These are phyloP conservation scores for Epinotia demarniana DNA, from an alignment of 2,888 invertebrate species.

Conservation along the genomic window DNA sequence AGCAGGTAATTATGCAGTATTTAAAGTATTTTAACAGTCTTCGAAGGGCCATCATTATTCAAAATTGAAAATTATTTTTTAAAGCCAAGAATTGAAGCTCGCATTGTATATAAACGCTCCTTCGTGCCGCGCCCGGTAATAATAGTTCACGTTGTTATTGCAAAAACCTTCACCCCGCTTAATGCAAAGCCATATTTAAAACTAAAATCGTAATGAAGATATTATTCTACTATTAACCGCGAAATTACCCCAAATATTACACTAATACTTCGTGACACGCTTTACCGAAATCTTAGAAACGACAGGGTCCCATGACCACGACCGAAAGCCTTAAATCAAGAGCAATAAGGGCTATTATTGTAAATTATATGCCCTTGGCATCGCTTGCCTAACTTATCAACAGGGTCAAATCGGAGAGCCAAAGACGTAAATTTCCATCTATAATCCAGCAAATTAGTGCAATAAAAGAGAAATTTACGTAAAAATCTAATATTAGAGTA, in stretches of 20 bases:
- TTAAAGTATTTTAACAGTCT: conserved; percentile 24
- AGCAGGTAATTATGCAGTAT: conserved; percentile 39
- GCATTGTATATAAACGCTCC: conserved; percentile 27
- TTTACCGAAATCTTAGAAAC: conserved; percentile 45
- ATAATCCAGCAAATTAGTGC: conserved; percentile 70
- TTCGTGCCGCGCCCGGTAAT: conserved; percentile 38
- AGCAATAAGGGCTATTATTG: conserved; percentile 25
- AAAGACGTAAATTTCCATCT: conserved; percentile 64
- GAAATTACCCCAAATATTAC: conserved; percentile 53
- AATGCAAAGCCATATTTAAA: conserved; percentile 48
- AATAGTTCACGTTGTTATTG: conserved; percentile 34
- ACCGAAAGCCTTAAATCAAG: conserved; percentile 18
- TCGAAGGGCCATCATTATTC: not conserved
- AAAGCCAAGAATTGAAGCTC: not conserved
- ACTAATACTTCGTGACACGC: conserved; percentile 55
- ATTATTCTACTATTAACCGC: conserved; percentile 54
- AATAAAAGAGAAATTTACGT: conserved; percentile 71
- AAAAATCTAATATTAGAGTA: conserved; percentile 66
- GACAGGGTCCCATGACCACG: not conserved
- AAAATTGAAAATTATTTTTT: not conserved
- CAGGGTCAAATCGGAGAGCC: conserved; percentile 58
- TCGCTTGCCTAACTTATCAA: conserved; percentile 59
- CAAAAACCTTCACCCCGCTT: conserved; percentile 41
- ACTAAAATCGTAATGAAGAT: conserved; percentile 59
- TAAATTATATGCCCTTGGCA: conserved; percentile 3